Conservation (phyloP, 2,797 vertebrate species). For the Orientallactaga sibirica region DNA sequence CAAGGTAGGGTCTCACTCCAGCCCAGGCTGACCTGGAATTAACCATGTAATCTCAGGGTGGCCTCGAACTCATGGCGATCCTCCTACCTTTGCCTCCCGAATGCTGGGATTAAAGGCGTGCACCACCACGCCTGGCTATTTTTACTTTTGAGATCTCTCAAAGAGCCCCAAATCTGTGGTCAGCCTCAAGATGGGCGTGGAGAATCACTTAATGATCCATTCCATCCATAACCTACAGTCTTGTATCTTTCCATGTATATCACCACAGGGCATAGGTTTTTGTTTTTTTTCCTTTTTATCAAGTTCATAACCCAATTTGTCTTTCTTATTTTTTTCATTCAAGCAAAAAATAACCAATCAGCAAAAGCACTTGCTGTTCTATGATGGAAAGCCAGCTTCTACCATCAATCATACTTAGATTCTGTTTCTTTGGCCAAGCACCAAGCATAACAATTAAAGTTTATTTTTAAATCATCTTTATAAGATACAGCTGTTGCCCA, state of each 20-base stretch:
- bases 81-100: no score
- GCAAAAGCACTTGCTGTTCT: background rate
- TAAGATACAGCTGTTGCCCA: background rate
- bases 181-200: background rate
- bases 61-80: no score
- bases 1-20: no score
- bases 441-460: background rate
- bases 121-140: background rate
- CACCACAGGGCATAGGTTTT: background rate
- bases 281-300: background rate
- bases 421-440: background rate
- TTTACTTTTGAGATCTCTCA: background rate
- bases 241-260: background rate
- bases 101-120: no score
- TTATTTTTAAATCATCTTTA: slow-evolving; percentile 22
- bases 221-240: background rate
- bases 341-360: background rate
- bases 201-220: background rate
- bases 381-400: background rate
- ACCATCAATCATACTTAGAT: background rate
- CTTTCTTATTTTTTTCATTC: background rate
- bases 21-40: no score
- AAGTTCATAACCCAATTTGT: slow-evolving; percentile 6
- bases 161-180: background rate
- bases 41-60: no score